A percentile compares a stretch with the other conserved stretches of the same genome.
Evolutionary conservation across 2,113 vertebrate genomes (phyloP).

Genomic region (Excalfactoria chinensis): DNA sequence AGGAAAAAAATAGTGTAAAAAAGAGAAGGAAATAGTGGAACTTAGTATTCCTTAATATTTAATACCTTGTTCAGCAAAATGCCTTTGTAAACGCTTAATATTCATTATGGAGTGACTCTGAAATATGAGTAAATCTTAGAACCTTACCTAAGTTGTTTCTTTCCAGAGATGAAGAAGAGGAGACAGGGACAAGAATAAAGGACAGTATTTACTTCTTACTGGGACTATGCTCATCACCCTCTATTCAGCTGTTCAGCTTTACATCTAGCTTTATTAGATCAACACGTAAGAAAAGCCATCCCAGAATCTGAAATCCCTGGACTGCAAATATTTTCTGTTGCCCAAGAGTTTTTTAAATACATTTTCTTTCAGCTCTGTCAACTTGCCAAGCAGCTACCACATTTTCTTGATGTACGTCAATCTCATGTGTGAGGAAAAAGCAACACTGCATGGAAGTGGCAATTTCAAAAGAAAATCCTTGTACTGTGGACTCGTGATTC

Average conservation of each 20-base stretch:
- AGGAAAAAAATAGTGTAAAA: not conserved
- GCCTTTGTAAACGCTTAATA: not conserved
- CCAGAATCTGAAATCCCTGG: not conserved
- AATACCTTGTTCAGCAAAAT: not conserved
- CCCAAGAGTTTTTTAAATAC: not conserved
- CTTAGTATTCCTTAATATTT: not conserved
- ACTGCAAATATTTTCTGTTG: not conserved
- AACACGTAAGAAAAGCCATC: not conserved
- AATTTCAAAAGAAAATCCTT: not conserved
- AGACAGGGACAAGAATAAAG: not conserved
- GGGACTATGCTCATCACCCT: not conserved
- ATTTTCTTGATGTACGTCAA: not conserved
- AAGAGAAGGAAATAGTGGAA: not conserved
- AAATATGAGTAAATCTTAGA: too few relatives aligned
- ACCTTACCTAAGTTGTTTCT: not conserved
- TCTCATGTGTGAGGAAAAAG: not conserved
- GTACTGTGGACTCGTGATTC: not conserved
- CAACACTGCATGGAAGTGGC: not conserved
- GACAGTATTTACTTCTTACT: not conserved
- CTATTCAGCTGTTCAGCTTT: not conserved
- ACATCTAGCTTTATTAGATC: not conserved
- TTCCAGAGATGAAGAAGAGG: not conserved
- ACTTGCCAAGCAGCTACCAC: not conserved
- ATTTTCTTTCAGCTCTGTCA: not conserved
- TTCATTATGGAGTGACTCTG: not conserved